A percentile compares a stretch with the other conserved stretches of the same genome.
phyloP scores from a whole-genome alignment of 2,888 invertebrate genomes.

The Eudasyphora cyanicolor region DNA sequence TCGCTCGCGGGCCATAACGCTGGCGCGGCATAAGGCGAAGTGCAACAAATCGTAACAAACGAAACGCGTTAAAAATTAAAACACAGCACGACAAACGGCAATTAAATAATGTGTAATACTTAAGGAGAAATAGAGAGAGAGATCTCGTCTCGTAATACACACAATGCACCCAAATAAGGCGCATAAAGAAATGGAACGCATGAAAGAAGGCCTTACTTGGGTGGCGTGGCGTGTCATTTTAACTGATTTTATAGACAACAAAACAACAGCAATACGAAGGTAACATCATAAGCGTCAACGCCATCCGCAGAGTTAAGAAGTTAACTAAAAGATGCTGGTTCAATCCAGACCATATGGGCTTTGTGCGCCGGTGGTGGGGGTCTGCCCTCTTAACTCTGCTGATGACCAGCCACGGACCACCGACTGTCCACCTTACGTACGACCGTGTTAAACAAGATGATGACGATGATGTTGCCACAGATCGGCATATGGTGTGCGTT shows the following conservation, averaged over 20 bases:
- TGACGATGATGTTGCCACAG: conserved; percentile 59
- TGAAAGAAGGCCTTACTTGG: conserved; percentile 66
- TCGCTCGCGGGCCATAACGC: conserved; percentile 36
- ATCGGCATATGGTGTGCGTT: conserved; percentile 76
- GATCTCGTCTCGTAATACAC: no score
- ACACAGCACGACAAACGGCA: conserved; percentile 68
- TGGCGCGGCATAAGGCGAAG: conserved; percentile 2
- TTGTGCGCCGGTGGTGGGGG: not conserved
- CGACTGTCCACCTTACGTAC: conserved; percentile 37
- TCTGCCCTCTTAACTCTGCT: not conserved
- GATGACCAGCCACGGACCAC: conserved; percentile 58
- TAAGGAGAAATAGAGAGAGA: no score
- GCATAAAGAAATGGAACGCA: conserved; percentile 54
- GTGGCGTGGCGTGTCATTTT: conserved; percentile 69
- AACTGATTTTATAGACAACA: conserved; percentile 53
- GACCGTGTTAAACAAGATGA: conserved; percentile 62
- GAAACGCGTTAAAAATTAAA: conserved; percentile 67
- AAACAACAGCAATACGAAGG: conserved; percentile 2
- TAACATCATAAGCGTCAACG: not conserved
- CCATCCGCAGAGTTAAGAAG: not conserved
- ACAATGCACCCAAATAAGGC: no score
- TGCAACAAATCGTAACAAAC: conserved; percentile 66
- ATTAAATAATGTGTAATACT: conserved; percentile 68
- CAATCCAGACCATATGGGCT: not conserved
- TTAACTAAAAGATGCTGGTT: conserved; percentile 58